Conservation (phyloP, 2,113 vertebrate genomes). For the Patagioenas fasciata region DNA sequence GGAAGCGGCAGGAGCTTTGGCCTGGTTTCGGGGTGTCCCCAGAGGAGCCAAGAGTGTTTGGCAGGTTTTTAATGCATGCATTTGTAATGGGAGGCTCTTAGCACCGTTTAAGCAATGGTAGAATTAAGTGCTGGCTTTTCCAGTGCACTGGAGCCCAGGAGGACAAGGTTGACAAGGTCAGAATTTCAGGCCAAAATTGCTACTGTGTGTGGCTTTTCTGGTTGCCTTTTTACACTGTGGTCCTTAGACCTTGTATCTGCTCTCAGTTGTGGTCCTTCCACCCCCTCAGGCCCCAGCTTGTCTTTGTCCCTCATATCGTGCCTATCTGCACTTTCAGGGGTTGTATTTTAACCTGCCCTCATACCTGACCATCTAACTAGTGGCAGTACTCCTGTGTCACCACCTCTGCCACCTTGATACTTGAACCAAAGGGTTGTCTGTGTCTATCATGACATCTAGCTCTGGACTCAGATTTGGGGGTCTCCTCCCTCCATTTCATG, state of each 20-base stretch:
- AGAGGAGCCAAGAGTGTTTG: conserved; percentile 37
- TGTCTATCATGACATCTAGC: not conserved
- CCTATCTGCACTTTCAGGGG: not conserved
- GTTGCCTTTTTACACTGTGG: not conserved
- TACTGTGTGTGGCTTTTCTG: not conserved
- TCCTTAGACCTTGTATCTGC: not conserved
- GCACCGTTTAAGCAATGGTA: conserved; percentile 55
- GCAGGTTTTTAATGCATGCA: conserved; percentile 59
- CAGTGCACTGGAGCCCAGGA: not conserved
- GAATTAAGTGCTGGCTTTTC: conserved; percentile 56
- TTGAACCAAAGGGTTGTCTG: not conserved
- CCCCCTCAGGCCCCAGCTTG: not conserved
- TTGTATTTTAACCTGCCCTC: not conserved
- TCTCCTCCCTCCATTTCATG: not conserved
- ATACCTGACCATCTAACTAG: not conserved
- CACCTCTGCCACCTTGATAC: not conserved
- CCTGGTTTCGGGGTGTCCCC: conserved; percentile 33
- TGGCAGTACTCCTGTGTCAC: not conserved
- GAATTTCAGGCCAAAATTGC: not conserved
- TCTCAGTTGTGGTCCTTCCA: not conserved
- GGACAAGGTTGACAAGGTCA: not conserved
- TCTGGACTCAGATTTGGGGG: not conserved
- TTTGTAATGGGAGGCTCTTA: conserved; percentile 66
- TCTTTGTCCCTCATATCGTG: not conserved
- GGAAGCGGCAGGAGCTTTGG: conserved; percentile 39